A percentile compares a stretch with the other conserved stretches of the same genome.
Conservation (phyloP, 2,113 vertebrate species). For the Cyanoderma ruficeps region DNA sequence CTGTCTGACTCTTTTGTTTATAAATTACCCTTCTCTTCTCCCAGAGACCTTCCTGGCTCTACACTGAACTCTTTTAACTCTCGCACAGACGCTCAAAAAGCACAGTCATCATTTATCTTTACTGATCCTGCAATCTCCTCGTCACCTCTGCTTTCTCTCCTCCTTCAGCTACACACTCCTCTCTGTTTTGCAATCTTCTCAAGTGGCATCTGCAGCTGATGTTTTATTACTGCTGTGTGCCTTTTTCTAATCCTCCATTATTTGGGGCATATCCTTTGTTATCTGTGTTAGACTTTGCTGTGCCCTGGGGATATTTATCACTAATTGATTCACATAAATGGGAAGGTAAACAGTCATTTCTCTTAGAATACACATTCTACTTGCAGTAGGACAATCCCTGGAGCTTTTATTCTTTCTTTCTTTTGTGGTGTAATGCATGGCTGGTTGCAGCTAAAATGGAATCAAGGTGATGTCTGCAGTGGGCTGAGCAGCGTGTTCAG, state of each 20-base stretch:
- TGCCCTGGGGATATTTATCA: conserved; percentile 7
- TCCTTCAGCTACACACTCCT: not conserved
- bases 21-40: conserved; percentile 70
- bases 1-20: conserved; percentile 58
- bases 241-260: conserved; percentile 35
- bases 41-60: conserved; percentile 43
- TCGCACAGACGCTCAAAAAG: conserved; percentile 1
- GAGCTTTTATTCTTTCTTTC: not conserved
- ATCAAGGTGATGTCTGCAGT: not conserved
- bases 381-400: not conserved
- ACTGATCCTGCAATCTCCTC: conserved; percentile 12
- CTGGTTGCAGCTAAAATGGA: not conserved
- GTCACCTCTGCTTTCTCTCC: conserved; percentile 21
- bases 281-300: not conserved
- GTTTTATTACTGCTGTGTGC: conserved; percentile 24
- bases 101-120: conserved; percentile 53
- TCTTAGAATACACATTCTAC: not conserved
- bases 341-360: conserved; percentile 48
- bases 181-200: conserved; percentile 27
- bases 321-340: conserved; percentile 40
- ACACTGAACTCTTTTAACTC: conserved; percentile 28
- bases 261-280: conserved; percentile 33
- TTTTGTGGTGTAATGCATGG: not conserved
- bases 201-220: conserved; percentile 19
- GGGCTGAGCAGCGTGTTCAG: not conserved